Evolutionary conservation across 2,113 vertebrate genomes (phyloP), one percentile per base, ranked within the genome.

Genomic region (Siphamia tubifer): DNA sequence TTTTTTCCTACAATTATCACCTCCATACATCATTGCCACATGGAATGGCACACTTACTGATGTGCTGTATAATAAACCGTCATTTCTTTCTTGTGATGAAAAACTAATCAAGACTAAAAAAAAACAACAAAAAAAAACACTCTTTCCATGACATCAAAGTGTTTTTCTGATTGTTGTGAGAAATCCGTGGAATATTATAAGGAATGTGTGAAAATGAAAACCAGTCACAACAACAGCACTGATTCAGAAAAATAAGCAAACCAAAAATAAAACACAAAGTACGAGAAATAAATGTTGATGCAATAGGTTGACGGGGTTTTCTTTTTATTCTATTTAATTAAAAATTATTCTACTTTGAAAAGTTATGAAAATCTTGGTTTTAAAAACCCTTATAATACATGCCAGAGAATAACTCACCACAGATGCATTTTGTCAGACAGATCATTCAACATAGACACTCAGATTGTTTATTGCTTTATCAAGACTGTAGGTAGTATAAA

Each of bases 21-120:
- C 39, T 32, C n/a, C 21, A 74, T 31, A 61, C 16, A 68, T 62
- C 21, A 51, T 3, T 47, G 53, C 38, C 51, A 65, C 47, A 23
- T 35, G 4, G 19, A 58, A 60, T 9, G 20, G 21, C 42, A 55
- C 6, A 55, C 49, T 49, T 44, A 25, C 23, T n/a, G n/a, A 47
- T 35, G 30, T 8, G 11, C 17, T 32, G 6, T 24, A 30, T 34
- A 39, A 3, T 20, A 31, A 35, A 21, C 23, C 52, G 23, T 45
- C 0, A 48, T 53, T 38, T 65, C 16, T 48, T 62, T 25, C 54
- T 61, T 36, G 19, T 39, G 34, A 32, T 24, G 8, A 20, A 63
- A 36, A 60, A 15, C 23, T 42, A 61, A 77, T 74, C 0, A 36
- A 4, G 17, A 23, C 25, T 32, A 17, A 48, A 20, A 23, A 16